Evolutionary conservation across 2,888 invertebrate genomes (phyloP), one percentile per base, ranked within the genome.

Genomic region (Seira musarum): DNA sequence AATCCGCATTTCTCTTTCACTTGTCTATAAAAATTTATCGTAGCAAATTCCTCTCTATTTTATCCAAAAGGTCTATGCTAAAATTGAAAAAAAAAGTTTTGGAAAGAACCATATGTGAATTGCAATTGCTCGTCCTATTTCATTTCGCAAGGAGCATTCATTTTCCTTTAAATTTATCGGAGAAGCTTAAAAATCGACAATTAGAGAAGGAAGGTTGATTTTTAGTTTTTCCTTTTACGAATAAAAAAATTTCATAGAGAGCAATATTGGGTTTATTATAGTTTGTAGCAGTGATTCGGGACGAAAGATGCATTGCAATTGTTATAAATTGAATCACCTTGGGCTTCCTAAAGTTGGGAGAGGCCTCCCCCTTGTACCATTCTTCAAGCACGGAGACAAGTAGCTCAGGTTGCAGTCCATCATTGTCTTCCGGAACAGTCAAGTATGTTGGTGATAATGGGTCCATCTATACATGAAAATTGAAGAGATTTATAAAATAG

Each of bases 401-500:
- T 19, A 90, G 88, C 69, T 91, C 91, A 0, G 94, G 93, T 35
- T 91, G 89, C 79, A 95, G 89, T 0, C 95, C 95, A 69, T 91
- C 87, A 19, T 91, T 91, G 87, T 95, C 95, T 87, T 94, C 93
- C 10, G 92, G 91, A 13, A 95, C 91, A n/a, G 91, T 90, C 24
- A 95, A 88, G 24, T 93, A 88, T 84, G 92, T 92, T 1, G 93
- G 92, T 13, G 91, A 89, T 87, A 92, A 92, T 0, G 94, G 93
- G 86, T 91, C 91, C 40, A 94, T 89, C 95, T 95, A 89, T 15
- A 22, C 5, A 19, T 21, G 21, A 40, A 40, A 40, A 13, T 40
- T 6, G 40, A 40, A 40, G 40, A 13, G 40, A 40, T 8, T 60
- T 60, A 19, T 3, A 17, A 60, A 17, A 40, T 40, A 8, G 40